Evolutionary conservation across 2,113 vertebrate genomes (phyloP).

Genomic region (human (Homo sapiens)): DNA sequence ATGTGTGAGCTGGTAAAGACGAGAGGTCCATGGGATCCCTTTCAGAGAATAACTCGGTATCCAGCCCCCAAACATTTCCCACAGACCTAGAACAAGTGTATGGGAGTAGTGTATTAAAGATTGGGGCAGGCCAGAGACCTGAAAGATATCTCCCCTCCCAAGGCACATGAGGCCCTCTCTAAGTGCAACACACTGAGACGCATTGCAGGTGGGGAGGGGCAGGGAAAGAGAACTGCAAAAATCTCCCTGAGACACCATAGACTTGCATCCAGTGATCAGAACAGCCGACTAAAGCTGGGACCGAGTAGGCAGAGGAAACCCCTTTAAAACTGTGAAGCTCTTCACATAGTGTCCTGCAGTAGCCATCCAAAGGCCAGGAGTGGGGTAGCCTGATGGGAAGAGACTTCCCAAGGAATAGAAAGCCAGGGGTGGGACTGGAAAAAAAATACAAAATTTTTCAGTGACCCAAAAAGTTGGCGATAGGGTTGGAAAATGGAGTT

Average conservation of each 20-base stretch:
- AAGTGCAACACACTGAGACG: neutral
- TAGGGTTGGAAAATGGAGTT: neutral
- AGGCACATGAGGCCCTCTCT: neutral
- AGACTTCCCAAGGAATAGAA: neutral
- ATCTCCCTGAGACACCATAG: neutral
- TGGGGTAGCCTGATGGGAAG: neutral
- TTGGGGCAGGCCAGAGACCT: neutral
- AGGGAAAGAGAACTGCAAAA: neutral
- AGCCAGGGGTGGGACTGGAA: neutral
- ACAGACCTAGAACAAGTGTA: neutral
- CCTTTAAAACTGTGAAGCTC: neutral
- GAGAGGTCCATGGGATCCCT: neutral
- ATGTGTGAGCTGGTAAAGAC: neutral
- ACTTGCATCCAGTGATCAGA: neutral
- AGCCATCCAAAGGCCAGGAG: neutral
- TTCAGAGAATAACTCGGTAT: neutral
- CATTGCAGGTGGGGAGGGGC: fast-evolving
- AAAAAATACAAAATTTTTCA: neutral
- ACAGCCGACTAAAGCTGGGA: neutral
- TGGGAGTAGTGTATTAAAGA: neutral
- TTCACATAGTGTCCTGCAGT: neutral
- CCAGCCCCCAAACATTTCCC: neutral
- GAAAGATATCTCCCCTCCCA: neutral
- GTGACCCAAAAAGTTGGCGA: neutral
- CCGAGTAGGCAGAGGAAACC: neutral